Percentiles rank a stretch among this genome's conserved stretches.
Conservation (phyloP, 2,888 invertebrate genomes). For the Aspidapion aeneum region DNA sequence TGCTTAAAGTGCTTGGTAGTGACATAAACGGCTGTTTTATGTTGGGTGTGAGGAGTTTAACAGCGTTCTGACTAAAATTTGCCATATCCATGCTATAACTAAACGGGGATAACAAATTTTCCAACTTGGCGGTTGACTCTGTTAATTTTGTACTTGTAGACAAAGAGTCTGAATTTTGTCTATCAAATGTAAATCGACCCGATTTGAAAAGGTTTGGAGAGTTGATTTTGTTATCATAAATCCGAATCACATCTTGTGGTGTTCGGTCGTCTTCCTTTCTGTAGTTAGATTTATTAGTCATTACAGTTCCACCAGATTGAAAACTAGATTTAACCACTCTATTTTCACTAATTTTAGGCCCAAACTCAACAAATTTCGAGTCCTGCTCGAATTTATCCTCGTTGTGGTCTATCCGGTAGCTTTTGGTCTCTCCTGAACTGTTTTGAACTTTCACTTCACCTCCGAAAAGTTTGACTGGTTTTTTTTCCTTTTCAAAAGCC, state of each 20-base stretch:
- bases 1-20: neutral
- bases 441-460: slow-evolving; percentile 75
- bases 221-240: slow-evolving; percentile 39
- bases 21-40: slow-evolving; percentile 40
- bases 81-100: slow-evolving; percentile 44
- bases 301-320: slow-evolving; percentile 77
- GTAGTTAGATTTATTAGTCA: slow-evolving; percentile 43
- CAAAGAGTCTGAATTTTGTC: neutral
- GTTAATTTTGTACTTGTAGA: slow-evolving; percentile 3
- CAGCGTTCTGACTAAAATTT: slow-evolving; percentile 48
- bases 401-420: slow-evolving; percentile 43
- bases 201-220: slow-evolving; percentile 40
- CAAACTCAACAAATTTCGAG: slow-evolving; percentile 35
- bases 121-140: slow-evolving; percentile 11
- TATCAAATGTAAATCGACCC: slow-evolving; percentile 18
- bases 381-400: slow-evolving; percentile 33
- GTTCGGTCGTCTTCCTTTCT: slow-evolving; percentile 33
- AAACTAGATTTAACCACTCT: slow-evolving; percentile 78
- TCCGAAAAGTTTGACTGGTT: slow-evolving; percentile 65
- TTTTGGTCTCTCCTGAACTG: slow-evolving; percentile 66
- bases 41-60: slow-evolving; percentile 46
- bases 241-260: slow-evolving; percentile 40
- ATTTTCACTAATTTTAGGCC: slow-evolving; percentile 45
- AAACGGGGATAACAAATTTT: slow-evolving; percentile 23
- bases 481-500: slow-evolving; percentile 39